These are phyloP conservation scores for Holcopasites calliopsidis DNA, from an alignment of 1,140 invertebrate species.

Conservation along the genomic window DNA sequence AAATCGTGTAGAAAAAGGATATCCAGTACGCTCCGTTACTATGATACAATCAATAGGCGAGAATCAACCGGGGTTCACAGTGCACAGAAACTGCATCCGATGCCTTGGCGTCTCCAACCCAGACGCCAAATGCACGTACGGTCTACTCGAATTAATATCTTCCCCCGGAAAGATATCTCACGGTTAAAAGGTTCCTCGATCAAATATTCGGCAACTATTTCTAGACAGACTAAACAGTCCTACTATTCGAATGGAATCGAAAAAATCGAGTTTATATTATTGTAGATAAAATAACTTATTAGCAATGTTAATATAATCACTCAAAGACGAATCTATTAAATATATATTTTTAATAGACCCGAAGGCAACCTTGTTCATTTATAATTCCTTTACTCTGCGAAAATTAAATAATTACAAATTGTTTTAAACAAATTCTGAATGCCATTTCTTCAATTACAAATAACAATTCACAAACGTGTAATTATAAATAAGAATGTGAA, in stretches of 20 bases:
- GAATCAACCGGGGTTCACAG: conserved; percentile 66
- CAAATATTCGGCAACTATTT: neutral
- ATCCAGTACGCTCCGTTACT: conserved; percentile 36
- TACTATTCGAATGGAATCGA: neutral
- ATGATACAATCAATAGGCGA: conserved; percentile 66
- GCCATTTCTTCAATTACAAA: neutral
- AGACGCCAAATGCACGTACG: conserved; percentile 54
- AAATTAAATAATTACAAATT: neutral
- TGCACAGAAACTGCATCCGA: conserved; percentile 59
- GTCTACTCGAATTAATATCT: conserved; percentile 15
- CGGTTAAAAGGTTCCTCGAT: neutral
- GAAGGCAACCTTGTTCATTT: no score
- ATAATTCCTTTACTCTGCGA: no score
- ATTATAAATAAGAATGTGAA: no score
- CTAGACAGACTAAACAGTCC: neutral
- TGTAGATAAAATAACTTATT: neutral
- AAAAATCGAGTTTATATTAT: no score
- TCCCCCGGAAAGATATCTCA: neutral
- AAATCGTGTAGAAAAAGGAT: conserved; percentile 32
- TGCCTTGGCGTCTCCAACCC: conserved; percentile 59
- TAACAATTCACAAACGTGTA: neutral
- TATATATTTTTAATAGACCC: no score
- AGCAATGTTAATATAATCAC: neutral
- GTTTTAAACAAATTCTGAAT: neutral
- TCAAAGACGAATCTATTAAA: no score